These are phyloP conservation scores for Haemorhous mexicanus DNA, from an alignment of 2,113 vertebrate genomes.

Conservation along the genomic window DNA sequence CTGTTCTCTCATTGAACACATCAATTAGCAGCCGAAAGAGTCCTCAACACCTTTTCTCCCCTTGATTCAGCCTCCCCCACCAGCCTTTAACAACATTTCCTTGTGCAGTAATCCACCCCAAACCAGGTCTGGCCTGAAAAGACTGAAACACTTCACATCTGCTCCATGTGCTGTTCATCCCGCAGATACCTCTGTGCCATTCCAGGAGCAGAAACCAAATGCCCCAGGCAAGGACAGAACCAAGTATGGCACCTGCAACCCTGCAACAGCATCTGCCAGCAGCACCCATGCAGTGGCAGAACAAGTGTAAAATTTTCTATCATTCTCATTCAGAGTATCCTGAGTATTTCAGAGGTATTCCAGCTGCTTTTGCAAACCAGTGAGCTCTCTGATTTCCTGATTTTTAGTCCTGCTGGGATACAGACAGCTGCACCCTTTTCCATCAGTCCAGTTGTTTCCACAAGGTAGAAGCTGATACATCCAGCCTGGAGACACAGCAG, in stretches of 20 bases:
- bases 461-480: not conserved
- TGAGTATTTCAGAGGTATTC: not conserved
- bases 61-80: not conserved
- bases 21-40: constrained; percentile 1
- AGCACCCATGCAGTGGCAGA: accelerated
- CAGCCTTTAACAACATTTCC: not conserved
- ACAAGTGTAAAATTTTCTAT: not conserved
- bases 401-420: not conserved
- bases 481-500: not conserved
- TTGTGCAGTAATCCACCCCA: not conserved
- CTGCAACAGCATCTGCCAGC: not conserved
- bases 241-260: accelerated
- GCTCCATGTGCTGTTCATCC: not conserved
- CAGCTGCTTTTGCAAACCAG: not conserved
- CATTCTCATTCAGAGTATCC: not conserved
- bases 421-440: not conserved
- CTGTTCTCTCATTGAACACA: constrained; percentile 23
- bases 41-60: not conserved
- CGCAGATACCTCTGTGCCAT: not conserved
- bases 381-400: not conserved
- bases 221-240: not conserved
- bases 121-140: not conserved
- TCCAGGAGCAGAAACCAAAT: not conserved
- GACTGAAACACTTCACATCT: not conserved
- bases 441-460: not conserved